Percentiles rank a stretch among this genome's conserved stretches.
Evolutionary conservation across 1,140 invertebrate genomes (phyloP).

Genomic region (Diachasma alloeum): DNA sequence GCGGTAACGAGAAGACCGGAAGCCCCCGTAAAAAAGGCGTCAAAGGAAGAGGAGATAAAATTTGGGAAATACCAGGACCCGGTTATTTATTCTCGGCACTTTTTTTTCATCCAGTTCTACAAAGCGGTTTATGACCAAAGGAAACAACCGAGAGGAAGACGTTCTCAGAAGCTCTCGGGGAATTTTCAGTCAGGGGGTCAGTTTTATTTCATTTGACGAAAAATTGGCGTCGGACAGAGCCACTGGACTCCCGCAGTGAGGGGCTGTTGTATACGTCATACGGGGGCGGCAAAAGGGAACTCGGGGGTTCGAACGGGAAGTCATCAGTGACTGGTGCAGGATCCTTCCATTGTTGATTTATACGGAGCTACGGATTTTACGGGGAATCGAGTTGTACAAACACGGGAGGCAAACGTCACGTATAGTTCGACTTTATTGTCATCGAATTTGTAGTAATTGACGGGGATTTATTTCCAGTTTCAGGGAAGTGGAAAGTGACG

Average conservation of each 20-base stretch:
- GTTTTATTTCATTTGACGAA: constrained; percentile 9
- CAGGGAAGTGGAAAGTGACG: not conserved
- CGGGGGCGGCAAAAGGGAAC: not conserved
- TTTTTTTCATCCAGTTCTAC: constrained; percentile 9
- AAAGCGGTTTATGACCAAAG: constrained; percentile 14
- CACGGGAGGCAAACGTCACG: not conserved
- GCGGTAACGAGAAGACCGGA: not conserved
- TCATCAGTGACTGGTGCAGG: not conserved
- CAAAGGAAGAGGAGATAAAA: not conserved
- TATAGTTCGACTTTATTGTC: not conserved
- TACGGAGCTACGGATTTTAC: constrained; percentile 2
- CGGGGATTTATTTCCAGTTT: not conserved
- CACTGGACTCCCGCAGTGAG: constrained; percentile 12
- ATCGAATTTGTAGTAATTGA: constrained; percentile 3
- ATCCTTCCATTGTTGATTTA: not conserved
- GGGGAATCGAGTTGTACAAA: constrained; percentile 7
- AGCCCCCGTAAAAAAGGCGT: not conserved
- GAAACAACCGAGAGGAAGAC: not conserved
- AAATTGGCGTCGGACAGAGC: constrained; percentile 8
- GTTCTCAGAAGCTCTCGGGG: constrained; percentile 31
- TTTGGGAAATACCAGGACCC: not conserved
- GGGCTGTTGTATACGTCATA: constrained; percentile 10
- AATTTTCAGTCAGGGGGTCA: not conserved
- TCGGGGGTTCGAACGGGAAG: constrained; percentile 14
- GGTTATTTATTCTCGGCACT: constrained; percentile 5